phyloP scores from a whole-genome alignment of 2,113 vertebrate species.

The Pipa parva region DNA sequence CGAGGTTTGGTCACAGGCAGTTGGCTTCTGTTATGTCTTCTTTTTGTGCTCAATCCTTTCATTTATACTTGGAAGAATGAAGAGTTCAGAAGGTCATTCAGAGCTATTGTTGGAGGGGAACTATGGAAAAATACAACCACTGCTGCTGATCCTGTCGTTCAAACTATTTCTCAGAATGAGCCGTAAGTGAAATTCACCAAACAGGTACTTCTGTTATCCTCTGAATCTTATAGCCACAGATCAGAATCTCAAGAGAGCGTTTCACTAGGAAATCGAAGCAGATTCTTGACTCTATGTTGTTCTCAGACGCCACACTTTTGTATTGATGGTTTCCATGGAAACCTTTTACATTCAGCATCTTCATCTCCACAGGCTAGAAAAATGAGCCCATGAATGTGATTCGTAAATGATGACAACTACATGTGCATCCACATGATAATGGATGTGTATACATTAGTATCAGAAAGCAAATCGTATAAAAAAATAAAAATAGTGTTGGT shows the following conservation, averaged over 20 bases:
- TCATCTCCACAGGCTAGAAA: constrained; percentile 7
- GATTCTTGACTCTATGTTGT: constrained; percentile 16
- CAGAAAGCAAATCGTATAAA: too few relatives aligned
- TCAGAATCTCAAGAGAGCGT: constrained; percentile 7
- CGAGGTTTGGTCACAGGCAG: constrained; percentile 65
- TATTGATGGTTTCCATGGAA: constrained; percentile 40
- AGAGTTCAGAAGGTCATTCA: constrained; percentile 76
- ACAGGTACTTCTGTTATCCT: background rate
- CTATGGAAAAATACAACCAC: constrained; percentile 44
- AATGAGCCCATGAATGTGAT: constrained; percentile 6
- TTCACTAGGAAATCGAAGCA: constrained; percentile 25
- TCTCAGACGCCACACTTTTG: constrained; percentile 24
- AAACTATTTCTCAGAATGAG: constrained; percentile 53
- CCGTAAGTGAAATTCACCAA: constrained; percentile 8
- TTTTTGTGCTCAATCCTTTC: constrained; percentile 77
- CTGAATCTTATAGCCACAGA: background rate
- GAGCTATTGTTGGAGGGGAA: constrained; percentile 64
- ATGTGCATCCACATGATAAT: background rate
- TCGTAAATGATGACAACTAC: background rate
- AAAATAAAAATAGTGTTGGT: too few relatives aligned
- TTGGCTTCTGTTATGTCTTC: constrained; percentile 75
- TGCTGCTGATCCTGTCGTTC: constrained; percentile 43
- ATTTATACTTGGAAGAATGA: constrained; percentile 85
- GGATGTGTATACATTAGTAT: background rate
- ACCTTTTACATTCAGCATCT: constrained; percentile 17